Conservation (phyloP, 2,888 invertebrate species). For the Ennomos quercinarius region DNA sequence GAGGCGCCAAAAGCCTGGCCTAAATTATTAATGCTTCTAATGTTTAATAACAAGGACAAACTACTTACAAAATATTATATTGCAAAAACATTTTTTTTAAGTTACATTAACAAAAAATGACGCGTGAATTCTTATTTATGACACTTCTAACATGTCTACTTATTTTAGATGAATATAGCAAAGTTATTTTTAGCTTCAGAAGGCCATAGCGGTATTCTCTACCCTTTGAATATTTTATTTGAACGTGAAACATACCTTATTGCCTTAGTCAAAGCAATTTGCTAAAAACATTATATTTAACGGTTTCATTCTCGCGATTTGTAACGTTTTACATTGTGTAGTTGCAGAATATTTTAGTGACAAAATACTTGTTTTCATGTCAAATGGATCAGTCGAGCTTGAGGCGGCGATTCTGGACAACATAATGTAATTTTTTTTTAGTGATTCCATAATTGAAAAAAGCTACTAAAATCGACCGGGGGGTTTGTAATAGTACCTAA, state of each 20-base stretch:
- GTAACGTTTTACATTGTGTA: too few species aligned
- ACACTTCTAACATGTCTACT: not conserved
- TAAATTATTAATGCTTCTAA: not conserved
- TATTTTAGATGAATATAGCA: slow-evolving; percentile 7
- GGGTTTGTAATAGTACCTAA: too few species aligned
- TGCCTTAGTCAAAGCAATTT: not conserved
- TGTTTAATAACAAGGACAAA: too few species aligned
- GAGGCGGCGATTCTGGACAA: too few species aligned
- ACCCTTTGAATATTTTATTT: slow-evolving; percentile 18
- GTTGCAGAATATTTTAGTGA: too few species aligned
- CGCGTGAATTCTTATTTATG: not conserved
- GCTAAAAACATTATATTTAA: slow-evolving; percentile 4
- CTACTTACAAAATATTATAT: not conserved
- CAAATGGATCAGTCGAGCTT: too few species aligned
- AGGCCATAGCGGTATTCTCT: slow-evolving; percentile 6
- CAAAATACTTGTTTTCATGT: too few species aligned
- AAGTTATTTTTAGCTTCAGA: slow-evolving; percentile 11
- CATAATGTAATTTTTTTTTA: too few species aligned
- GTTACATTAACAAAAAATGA: not conserved
- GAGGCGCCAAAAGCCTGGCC: not conserved
- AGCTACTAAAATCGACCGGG: too few species aligned
- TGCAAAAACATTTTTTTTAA: not conserved
- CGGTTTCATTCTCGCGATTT: too few species aligned
- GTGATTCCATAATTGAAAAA: too few species aligned
- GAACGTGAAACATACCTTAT: slow-evolving; percentile 1